phyloP scores from a whole-genome alignment of 2,797 vertebrate species.

The Manis pentadactyla region DNA sequence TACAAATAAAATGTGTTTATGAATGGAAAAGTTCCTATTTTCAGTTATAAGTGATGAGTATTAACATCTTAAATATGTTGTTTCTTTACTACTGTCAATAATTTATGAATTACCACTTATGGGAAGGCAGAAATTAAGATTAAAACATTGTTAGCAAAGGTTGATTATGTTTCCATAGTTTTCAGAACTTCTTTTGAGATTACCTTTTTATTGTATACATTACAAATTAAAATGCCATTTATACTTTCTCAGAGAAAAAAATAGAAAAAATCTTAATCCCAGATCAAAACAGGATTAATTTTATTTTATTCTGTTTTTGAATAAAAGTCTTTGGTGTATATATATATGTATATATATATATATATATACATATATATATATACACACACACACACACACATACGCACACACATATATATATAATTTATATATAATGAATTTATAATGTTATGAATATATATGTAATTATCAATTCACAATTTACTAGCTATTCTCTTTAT shows the following conservation, averaged over 20 bases:
- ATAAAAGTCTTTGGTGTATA: too few species aligned
- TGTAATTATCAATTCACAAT: too few species aligned
- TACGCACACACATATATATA: too few species aligned
- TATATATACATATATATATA: too few species aligned
- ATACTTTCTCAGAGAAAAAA: not conserved
- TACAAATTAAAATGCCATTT: not conserved
- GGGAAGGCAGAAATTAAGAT: conserved; percentile 9
- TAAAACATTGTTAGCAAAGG: not conserved
- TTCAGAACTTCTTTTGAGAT: not conserved
- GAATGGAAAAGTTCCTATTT: conserved; percentile 74
- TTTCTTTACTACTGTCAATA: conserved; percentile 83
- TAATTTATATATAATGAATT: too few species aligned
- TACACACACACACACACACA: too few species aligned
- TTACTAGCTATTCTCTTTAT: too few species aligned
- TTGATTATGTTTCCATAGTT: conserved; percentile 9
- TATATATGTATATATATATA: too few species aligned
- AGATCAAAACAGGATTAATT: not conserved
- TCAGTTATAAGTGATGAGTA: conserved; percentile 36
- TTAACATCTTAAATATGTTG: conserved; percentile 79
- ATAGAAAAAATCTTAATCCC: not conserved
- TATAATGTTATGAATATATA: too few species aligned
- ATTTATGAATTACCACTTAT: conserved; percentile 69
- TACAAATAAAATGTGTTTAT: conserved; percentile 81
- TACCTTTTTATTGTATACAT: not conserved
- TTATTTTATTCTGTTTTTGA: not conserved